A percentile compares a stretch with the other conserved stretches of the same genome.
Evolutionary conservation across 2,797 vertebrate species (phyloP).

Genomic region (Gymnopithys bicolor): DNA sequence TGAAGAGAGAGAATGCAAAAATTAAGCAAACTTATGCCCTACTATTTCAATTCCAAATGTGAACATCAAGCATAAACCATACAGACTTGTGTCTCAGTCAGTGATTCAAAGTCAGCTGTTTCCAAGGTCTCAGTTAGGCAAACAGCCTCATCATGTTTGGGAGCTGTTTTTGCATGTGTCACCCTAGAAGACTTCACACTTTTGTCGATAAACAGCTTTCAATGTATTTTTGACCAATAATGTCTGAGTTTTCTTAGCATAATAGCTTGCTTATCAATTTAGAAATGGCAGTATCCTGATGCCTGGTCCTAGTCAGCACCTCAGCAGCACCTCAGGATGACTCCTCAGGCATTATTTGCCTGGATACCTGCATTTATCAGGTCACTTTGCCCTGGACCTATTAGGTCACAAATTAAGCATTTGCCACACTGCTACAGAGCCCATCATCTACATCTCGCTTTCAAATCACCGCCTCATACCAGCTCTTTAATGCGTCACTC

Average conservation of each 20-base stretch:
- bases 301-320: not conserved
- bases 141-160: not conserved
- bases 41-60: not conserved
- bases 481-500: not conserved
- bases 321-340: not conserved
- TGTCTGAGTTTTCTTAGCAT: not conserved
- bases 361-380: rapidly evolving
- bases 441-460: not conserved
- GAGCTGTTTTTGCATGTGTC: not conserved
- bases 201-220: not conserved
- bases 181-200: not conserved
- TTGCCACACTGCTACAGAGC: not conserved
- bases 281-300: not conserved
- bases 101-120: not conserved
- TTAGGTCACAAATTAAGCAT: not conserved
- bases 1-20: not conserved
- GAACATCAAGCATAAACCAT: not conserved
- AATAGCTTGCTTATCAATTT: not conserved
- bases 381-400: not conserved
- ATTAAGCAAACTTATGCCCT: not conserved
- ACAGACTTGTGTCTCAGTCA: not conserved
- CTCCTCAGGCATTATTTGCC: rapidly evolving
- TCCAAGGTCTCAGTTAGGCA: not conserved
- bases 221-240: not conserved
- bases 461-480: not conserved